These are phyloP conservation scores for Harpalus rubripes DNA, from an alignment of 2,888 invertebrate genomes.

Conservation along the genomic window DNA sequence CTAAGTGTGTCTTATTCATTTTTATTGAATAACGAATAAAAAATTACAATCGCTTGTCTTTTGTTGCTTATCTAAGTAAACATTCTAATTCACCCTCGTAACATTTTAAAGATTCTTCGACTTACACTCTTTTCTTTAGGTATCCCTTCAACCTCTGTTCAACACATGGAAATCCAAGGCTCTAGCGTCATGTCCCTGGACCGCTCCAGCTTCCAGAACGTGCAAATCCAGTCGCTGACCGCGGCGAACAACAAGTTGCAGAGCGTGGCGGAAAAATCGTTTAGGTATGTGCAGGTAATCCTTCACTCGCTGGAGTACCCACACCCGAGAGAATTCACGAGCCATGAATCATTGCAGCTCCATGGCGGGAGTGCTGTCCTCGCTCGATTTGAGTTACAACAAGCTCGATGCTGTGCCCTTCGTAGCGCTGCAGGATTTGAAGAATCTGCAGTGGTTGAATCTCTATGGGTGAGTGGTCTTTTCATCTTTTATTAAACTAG, in stretches of 20 bases:
- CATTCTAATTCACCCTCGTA: constrained; percentile 1
- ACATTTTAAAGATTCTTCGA: constrained; percentile 62
- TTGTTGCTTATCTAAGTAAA: neutral
- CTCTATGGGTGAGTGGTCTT: constrained; percentile 85
- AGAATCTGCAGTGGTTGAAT: constrained; percentile 89
- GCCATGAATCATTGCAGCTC: constrained; percentile 82
- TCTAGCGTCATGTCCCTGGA: constrained; percentile 89
- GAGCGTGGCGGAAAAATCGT: constrained; percentile 88
- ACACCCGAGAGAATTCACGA: neutral
- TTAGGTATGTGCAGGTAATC: constrained; percentile 82
- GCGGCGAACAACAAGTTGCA: constrained; percentile 91
- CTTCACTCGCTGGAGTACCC: constrained; percentile 19
- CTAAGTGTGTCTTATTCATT: too few species aligned
- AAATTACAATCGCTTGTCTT: too few species aligned
- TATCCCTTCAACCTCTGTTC: constrained; percentile 88
- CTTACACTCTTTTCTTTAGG: constrained; percentile 79
- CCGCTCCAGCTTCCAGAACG: constrained; percentile 88
- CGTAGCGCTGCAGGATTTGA: constrained; percentile 84
- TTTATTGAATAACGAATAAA: too few species aligned
- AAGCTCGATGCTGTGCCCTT: constrained; percentile 88
- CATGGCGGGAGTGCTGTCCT: constrained; percentile 88
- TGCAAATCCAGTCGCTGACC: constrained; percentile 88
- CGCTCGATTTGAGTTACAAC: constrained; percentile 91
- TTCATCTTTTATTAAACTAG: neutral
- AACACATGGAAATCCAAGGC: constrained; percentile 90